Conservation (phyloP, 2,888 invertebrate genomes). For the Xestia ashworthii region DNA sequence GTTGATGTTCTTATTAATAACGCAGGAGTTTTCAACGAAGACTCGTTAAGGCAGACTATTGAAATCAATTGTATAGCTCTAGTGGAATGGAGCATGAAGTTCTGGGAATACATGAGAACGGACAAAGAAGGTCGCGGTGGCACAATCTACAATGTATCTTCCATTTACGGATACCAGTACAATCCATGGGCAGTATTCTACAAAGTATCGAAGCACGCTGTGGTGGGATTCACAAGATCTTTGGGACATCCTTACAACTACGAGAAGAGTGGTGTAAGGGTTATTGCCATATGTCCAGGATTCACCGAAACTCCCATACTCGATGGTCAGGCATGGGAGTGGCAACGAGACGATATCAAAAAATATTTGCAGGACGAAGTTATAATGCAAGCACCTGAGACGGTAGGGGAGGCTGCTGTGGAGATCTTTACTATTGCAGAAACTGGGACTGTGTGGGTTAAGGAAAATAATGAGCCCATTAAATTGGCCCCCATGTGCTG, state of each 20-base stretch:
- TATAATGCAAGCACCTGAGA: constrained; percentile 61
- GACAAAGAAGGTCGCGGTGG: constrained; percentile 90
- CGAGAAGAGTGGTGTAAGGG: constrained; percentile 83
- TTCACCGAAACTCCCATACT: constrained; percentile 81
- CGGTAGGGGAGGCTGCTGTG: constrained; percentile 55
- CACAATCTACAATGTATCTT: constrained; percentile 91
- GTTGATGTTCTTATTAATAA: constrained; percentile 84
- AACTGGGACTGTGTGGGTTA: constrained; percentile 55
- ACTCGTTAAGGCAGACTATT: constrained; percentile 63
- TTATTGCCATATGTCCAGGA: constrained; percentile 87
- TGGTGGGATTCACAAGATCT: constrained; percentile 85
- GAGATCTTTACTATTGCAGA: constrained; percentile 55
- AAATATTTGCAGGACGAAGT: constrained; percentile 53
- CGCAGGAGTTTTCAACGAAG: constrained; percentile 78
- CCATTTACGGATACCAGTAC: constrained; percentile 85
- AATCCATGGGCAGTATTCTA: constrained; percentile 54
- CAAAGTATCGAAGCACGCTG: constrained; percentile 77
- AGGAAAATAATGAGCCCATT: constrained; percentile 44
- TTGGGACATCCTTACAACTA: constrained; percentile 81
- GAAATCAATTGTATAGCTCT: constrained; percentile 76
- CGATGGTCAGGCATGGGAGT: constrained; percentile 25
- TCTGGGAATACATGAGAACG: constrained; percentile 89
- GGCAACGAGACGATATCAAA: constrained; percentile 37
- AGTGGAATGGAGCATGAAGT: constrained; percentile 82
- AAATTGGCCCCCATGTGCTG: constrained; percentile 39